Evolutionary conservation across 2,113 vertebrate species (phyloP), one percentile per base, ranked within the genome.

Genomic region (Upupa epops): DNA sequence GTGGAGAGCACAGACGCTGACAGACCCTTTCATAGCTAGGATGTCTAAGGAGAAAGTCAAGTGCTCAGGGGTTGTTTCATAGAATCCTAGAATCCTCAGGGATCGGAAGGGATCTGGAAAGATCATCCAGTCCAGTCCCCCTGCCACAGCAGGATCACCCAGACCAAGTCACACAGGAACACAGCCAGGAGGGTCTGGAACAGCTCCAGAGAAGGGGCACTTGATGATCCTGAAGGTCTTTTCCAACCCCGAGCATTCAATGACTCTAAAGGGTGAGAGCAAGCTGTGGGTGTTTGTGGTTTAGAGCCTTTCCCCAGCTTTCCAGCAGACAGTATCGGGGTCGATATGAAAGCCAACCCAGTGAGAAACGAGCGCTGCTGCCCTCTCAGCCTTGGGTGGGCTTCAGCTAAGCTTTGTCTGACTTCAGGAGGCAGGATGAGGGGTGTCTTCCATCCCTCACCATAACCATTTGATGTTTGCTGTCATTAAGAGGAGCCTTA

Each of bases 221-320:
- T 42, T 15, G 40, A 42, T 42, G 11, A 42, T 42, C 40, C 15
- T 42, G 40, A 42, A 42, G 40, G 40, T 42, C 40, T 42, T 42
- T 42, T 42, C 40, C 40, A 42, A 42, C 40, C 40, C 40, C 15
- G 40, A 42, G 11, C 11, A 42, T 15, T 42, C 40, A 42, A 42
- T 42, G 40, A 42, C 15, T 42, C 40, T 42, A 32, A 42, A 1
- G 1, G 68, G 83, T 4, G 22, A 29, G 65, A 61, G 28, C 31
- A 17, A 25, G 18, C 22, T 58, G 29, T 31, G 6, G 0, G 0
- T 24, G 29, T 25, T 20, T 40, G 13, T 58, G 17, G 11, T 28
- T 66, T 42, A 37, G 32, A 5, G 64, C 60, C 42, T 84, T 73
- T 52, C 66, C 52, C 24, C 61, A 29, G 5, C 34, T n/a, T 28